Evolutionary conservation across 1,140 invertebrate genomes (phyloP), one percentile per base, ranked within the genome.

Genomic region (Drosophila ambigua): DNA sequence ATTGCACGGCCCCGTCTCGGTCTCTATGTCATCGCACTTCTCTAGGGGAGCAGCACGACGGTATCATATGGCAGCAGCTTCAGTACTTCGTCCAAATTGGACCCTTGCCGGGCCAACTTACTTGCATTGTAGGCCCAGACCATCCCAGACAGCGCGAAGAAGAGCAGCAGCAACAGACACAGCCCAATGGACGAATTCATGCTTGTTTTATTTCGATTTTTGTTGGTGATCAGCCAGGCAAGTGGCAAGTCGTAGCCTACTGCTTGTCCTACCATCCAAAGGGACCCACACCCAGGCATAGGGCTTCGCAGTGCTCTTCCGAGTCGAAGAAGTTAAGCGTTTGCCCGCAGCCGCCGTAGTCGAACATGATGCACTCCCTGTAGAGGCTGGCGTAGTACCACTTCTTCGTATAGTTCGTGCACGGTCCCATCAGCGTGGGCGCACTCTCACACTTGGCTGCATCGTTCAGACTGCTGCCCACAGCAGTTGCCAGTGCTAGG

Each of bases 1-100:
- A 39, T 65, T 65, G 43, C 79, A 79, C 6, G 75, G 71, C 13
- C 79, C 79, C 0, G 53, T 79, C 3, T 49, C 7, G 39, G 57
- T 53, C 0, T 75, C 75, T 6, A 6, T 1, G 13, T 59, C 79
- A 39, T 82, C 8, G 11, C 80, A 83, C 20, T 71, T 66, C 3
- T 7, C 65, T 75, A 15, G 16, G 1, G 3, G 8, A 35, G n/a
- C 5, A 11, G 2, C 1, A 39, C 3, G 11, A 13, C 13, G 35
- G 35, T 13, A 13, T 39, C 11, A 13, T 39, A 39, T 7, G 5
- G 26, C 11, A 28, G 45, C 35, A 68, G 26, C 13, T n/a, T 5
- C 13, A 26, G 4, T 23, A 13, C 11, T 8, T 9, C 8, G 5
- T 2, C 7, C 6, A 11, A 52, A 11, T 35, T 15, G 24, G 9